Evolutionary conservation across 2,113 vertebrate species (phyloP).

Genomic region (Pipa parva): DNA sequence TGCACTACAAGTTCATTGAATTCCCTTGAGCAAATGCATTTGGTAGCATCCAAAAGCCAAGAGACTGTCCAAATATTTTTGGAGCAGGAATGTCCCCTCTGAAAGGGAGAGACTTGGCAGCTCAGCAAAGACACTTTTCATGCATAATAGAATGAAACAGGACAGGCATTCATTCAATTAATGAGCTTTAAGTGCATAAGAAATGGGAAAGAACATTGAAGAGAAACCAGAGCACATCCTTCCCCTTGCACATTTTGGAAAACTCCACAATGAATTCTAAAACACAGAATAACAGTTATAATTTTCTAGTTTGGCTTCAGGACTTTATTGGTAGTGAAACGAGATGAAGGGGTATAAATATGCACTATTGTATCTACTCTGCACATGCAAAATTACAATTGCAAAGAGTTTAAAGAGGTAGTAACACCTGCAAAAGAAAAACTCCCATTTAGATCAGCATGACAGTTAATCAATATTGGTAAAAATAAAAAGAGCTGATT

Average conservation of each 20-base stretch:
- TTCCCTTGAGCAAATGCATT: not conserved
- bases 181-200: not conserved
- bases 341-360: no score
- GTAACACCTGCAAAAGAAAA: no score
- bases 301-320: no score
- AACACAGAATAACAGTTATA: not conserved
- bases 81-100: conserved; percentile 12
- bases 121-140: not conserved
- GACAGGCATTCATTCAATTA: conserved; percentile 11
- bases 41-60: not conserved
- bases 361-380: no score
- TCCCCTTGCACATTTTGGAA: not conserved
- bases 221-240: not conserved
- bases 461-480: no score
- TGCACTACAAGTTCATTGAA: not conserved
- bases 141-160: not conserved
- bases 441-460: no score
- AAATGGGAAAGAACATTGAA: not conserved
- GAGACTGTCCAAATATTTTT: conserved; percentile 1
- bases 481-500: no score
- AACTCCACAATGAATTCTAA: not conserved
- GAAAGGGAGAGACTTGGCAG: conserved; percentile 1
- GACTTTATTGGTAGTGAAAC: no score
- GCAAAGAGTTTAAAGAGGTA: no score
- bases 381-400: no score